Percentiles rank a stretch among this genome's conserved stretches.
phyloP scores from a whole-genome alignment of 2,113 vertebrate species.

The Tricholaema leucomelas region DNA sequence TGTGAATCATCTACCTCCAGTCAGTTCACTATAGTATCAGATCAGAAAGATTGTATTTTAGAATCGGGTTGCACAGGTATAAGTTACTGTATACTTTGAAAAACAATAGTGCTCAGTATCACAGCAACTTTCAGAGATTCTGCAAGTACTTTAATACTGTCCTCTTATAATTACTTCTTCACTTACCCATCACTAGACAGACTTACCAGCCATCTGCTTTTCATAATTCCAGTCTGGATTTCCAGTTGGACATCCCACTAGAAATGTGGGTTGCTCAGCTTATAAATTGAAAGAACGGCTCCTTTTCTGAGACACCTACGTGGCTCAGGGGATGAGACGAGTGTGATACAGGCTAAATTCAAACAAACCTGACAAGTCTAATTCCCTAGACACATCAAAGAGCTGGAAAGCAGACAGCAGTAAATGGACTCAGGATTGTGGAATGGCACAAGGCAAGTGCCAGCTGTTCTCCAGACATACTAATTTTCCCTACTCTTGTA shows the following conservation, averaged over 20 bases:
- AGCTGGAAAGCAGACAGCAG: background rate
- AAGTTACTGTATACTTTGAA: background rate
- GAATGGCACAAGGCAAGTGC: background rate
- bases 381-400: background rate
- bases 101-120: background rate
- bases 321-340: background rate
- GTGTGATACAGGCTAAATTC: background rate
- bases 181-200: background rate
- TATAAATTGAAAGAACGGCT: background rate
- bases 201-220: background rate
- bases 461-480: background rate
- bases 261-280: background rate
- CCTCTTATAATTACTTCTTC: background rate
- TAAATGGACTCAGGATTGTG: background rate
- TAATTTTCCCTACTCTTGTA: background rate
- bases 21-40: background rate
- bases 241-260: background rate
- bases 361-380: conserved; percentile 1
- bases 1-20: fast-evolving
- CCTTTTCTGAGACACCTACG: background rate
- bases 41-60: background rate
- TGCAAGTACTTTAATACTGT: background rate
- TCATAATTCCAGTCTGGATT: background rate
- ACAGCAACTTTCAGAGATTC: background rate
- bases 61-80: background rate